These are phyloP conservation scores for Melanerpes aurifrons DNA, from an alignment of 2,113 vertebrate species.

Conservation along the genomic window DNA sequence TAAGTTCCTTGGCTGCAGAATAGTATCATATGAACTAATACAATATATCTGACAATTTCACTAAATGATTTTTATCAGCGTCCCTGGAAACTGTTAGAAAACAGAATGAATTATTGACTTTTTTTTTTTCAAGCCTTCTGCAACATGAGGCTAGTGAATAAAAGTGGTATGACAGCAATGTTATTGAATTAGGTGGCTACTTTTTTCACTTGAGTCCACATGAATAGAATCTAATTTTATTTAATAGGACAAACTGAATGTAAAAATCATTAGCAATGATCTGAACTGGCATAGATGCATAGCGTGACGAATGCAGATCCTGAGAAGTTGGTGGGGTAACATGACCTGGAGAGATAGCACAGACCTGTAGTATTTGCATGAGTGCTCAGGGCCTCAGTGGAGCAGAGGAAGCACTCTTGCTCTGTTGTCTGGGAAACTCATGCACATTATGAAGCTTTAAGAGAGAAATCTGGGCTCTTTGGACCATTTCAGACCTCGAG, in stretches of 20 bases:
- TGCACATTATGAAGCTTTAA: not conserved
- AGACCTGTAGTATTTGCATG: not conserved
- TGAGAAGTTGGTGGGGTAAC: rapidly evolving
- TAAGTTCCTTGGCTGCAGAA: not conserved
- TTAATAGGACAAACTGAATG: not conserved
- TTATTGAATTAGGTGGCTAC: not conserved
- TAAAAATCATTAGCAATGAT: not conserved
- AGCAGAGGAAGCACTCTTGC: not conserved
- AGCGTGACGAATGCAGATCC: not conserved
- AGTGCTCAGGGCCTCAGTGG: rapidly evolving
- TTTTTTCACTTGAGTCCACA: not conserved
- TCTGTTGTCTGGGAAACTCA: not conserved
- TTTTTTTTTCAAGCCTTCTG: not conserved
- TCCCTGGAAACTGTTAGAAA: not conserved
- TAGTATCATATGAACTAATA: not conserved
- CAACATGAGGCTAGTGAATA: not conserved
- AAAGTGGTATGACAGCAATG: not conserved
- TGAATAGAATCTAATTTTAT: not conserved
- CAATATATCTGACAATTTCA: not conserved
- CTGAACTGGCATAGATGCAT: not conserved
- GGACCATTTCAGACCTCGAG: not conserved
- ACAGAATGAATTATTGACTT: not conserved
- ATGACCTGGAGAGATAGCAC: not conserved
- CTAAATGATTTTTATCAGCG: not conserved
- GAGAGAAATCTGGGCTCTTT: not conserved